Evolutionary conservation across 2,797 vertebrate genomes (phyloP).

Genomic region (Galagoides demidoff): DNA sequence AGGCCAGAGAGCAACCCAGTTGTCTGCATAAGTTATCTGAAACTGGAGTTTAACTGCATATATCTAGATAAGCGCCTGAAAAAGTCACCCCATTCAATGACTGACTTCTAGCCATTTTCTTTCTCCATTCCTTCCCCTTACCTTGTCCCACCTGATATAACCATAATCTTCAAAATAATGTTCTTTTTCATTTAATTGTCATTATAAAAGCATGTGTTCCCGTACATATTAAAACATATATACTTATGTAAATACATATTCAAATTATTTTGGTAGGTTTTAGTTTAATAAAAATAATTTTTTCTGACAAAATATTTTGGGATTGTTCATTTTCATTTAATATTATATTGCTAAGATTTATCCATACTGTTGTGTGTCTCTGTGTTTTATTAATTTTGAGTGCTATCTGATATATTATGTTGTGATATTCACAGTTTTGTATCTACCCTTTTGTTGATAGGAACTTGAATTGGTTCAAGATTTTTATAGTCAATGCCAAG

Average conservation of each 20-base stretch:
- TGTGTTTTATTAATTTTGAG: conserved; percentile 30
- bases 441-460: background rate
- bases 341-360: conserved; percentile 9
- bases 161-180: conserved; percentile 2
- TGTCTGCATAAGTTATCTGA: background rate
- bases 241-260: background rate
- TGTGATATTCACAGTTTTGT: background rate
- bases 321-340: conserved; percentile 10
- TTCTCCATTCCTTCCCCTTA: background rate
- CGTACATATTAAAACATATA: background rate
- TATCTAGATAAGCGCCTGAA: conserved; percentile 1
- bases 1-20: background rate
- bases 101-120: background rate
- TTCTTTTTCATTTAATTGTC: background rate
- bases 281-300: background rate
- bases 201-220: background rate
- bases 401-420: background rate
- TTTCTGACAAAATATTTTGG: background rate
- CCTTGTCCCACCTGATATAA: background rate
- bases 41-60: background rate
- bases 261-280: background rate
- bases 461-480: background rate
- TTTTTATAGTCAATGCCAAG: background rate
- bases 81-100: background rate
- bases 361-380: background rate